These are phyloP conservation scores for Ichneumoninae sp. DNA, from an alignment of 2,888 invertebrate genomes.

Conservation along the genomic window DNA sequence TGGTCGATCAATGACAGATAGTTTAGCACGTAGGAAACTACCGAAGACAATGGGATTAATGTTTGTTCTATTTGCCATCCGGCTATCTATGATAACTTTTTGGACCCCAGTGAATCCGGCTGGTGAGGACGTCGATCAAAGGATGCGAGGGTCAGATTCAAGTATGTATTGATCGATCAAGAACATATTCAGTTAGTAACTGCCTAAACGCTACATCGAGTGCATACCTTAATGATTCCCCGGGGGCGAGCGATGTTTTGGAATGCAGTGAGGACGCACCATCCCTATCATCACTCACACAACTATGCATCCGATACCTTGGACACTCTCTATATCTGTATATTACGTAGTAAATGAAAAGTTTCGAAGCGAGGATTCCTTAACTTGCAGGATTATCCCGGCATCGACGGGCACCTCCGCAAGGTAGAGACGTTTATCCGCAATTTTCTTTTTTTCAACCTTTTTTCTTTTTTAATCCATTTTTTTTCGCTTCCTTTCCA, in stretches of 20 bases:
- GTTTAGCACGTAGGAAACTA: constrained; percentile 41
- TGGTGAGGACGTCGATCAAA: too few relatives aligned
- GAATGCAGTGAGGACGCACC: not conserved
- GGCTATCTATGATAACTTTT: too few relatives aligned
- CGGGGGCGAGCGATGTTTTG: not conserved
- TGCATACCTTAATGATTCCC: not conserved
- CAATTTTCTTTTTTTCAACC: constrained; percentile 34
- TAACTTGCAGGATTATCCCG: constrained; percentile 45
- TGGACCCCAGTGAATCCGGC: too few relatives aligned
- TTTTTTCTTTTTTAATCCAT: constrained; percentile 1
- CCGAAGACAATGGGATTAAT: constrained; percentile 63
- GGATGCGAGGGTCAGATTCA: too few relatives aligned
- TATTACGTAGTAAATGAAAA: constrained; percentile 36
- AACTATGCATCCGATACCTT: not conserved
- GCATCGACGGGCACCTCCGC: constrained; percentile 47
- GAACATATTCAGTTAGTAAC: not conserved
- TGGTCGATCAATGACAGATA: not conserved
- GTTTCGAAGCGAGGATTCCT: constrained; percentile 50
- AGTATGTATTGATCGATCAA: not conserved
- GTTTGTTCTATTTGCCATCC: too few relatives aligned
- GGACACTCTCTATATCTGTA: not conserved
- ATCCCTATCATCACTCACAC: not conserved
- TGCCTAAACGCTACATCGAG: not conserved
- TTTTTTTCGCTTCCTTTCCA: constrained; percentile 31
- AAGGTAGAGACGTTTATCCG: constrained; percentile 49